Evolutionary conservation across 2,113 vertebrate species (phyloP).

Genomic region (Nothobranchius kuhntae): DNA sequence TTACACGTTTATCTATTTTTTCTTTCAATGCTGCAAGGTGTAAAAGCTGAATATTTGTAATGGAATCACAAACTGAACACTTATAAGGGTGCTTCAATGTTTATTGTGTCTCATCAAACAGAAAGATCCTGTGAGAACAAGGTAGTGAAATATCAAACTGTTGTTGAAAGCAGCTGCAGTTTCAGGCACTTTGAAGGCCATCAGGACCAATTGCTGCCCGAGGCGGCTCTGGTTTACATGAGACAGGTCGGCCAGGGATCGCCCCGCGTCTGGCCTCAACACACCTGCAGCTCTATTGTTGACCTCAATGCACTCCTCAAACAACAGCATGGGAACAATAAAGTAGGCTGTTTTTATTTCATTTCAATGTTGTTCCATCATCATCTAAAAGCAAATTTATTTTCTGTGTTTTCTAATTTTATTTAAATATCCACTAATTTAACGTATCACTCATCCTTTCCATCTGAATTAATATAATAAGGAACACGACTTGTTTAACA

Average conservation of each 20-base stretch:
- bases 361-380: conserved; percentile 18
- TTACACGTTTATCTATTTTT: too few species aligned
- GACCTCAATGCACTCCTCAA: conserved; percentile 34
- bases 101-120: too few species aligned
- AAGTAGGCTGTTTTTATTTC: conserved; percentile 20
- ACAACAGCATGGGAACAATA: conserved; percentile 19
- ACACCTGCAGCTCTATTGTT: conserved; percentile 59
- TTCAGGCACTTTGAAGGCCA: conserved; percentile 33
- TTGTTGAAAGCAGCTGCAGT: conserved; percentile 17
- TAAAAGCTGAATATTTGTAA: too few species aligned
- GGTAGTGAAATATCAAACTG: conserved; percentile 35
- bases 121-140: background rate
- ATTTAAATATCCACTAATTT: background rate
- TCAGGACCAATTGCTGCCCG: background rate
- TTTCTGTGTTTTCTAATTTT: conserved; percentile 38
- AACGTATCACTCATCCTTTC: background rate
- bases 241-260: conserved; percentile 26
- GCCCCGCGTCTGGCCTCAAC: conserved; percentile 34
- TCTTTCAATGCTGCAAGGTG: too few species aligned
- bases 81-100: too few species aligned
- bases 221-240: conserved; percentile 7
- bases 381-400: conserved; percentile 27
- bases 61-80: too few species aligned
- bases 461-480: background rate
- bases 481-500: too few species aligned